These are phyloP conservation scores for Meda fulgida DNA, from an alignment of 2,797 vertebrate genomes.

Conservation along the genomic window DNA sequence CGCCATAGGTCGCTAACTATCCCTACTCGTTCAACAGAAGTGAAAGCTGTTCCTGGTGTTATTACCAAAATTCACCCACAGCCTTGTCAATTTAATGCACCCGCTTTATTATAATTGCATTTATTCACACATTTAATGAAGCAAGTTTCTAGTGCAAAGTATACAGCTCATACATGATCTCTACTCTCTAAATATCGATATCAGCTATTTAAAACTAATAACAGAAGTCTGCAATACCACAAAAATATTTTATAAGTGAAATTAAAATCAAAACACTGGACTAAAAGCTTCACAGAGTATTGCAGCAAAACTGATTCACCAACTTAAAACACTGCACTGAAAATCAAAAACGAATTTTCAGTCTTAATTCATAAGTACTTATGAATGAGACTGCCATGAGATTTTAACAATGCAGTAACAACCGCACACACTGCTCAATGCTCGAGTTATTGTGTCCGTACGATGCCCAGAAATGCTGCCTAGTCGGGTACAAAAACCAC, in stretches of 20 bases:
- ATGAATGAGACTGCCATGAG: background rate
- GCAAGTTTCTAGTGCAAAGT: background rate
- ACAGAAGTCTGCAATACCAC: background rate
- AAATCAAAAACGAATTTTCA: background rate
- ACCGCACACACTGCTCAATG: background rate
- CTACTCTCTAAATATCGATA: background rate
- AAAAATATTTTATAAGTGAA: background rate
- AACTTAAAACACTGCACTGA: background rate
- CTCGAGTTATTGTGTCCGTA: background rate
- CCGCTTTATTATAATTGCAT: background rate
- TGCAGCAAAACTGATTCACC: background rate
- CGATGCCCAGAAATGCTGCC: background rate
- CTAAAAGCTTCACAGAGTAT: background rate
- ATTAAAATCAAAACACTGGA: background rate
- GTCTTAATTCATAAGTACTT: background rate
- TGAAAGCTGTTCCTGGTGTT: background rate
- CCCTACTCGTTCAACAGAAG: background rate
- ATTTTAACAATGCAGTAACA: background rate
- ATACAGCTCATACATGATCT: background rate
- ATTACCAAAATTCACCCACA: background rate
- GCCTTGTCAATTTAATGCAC: background rate
- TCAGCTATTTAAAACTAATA: background rate
- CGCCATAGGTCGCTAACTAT: background rate
- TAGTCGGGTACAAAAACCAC: background rate
- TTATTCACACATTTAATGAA: background rate